Conservation (phyloP, 2,113 vertebrate species). For the Apteryx mantelli region DNA sequence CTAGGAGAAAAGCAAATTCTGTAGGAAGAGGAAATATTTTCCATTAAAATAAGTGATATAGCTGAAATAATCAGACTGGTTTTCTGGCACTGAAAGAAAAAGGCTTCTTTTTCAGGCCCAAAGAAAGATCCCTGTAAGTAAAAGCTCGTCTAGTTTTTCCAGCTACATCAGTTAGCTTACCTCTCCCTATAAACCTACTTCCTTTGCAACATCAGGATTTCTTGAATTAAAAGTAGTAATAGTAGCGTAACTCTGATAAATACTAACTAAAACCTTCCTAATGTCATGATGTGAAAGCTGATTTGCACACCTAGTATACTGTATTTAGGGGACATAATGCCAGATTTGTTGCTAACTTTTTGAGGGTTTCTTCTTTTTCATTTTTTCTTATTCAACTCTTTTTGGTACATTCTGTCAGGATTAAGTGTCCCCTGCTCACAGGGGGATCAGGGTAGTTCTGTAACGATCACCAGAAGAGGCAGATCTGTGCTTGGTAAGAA, state of each 20-base stretch:
- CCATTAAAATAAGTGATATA: not conserved
- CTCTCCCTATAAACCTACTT: not conserved
- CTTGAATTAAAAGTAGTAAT: conserved; percentile 33
- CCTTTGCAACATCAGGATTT: conserved; percentile 12
- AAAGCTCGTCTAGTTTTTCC: conserved; percentile 27
- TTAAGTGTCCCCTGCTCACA: not conserved
- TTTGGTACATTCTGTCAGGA: not conserved
- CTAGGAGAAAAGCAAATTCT: not conserved
- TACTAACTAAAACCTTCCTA: not conserved
- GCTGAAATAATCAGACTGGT: not conserved
- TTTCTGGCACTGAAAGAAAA: not conserved
- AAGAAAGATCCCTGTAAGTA: not conserved
- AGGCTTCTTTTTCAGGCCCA: not conserved
- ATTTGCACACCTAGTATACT: not conserved
- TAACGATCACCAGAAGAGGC: not conserved
- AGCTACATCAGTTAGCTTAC: not conserved
- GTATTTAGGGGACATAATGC: not conserved
- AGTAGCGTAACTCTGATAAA: conserved; percentile 21
- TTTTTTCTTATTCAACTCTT: not conserved
- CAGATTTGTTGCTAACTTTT: not conserved
- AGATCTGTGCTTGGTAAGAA: not conserved
- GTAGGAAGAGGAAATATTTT: not conserved
- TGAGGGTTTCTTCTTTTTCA: not conserved
- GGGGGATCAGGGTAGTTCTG: not conserved
- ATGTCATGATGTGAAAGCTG: not conserved